Conservation (phyloP, 2,113 vertebrate genomes). For the Oryzias javanicus region DNA sequence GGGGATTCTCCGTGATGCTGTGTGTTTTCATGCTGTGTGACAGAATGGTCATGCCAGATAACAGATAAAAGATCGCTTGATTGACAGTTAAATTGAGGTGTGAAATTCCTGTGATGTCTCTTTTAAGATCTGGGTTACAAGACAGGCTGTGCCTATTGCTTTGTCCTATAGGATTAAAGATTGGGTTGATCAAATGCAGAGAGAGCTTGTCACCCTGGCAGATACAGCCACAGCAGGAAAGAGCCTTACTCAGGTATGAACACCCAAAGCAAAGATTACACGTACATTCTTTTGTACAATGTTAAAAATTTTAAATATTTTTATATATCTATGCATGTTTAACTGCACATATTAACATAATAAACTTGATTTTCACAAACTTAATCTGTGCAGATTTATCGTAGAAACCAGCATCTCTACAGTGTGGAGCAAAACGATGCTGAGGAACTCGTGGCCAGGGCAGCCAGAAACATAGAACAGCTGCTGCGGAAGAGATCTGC, state of each 20-base stretch:
- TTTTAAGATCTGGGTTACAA: constrained; percentile 13
- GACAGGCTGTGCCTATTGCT: constrained; percentile 29
- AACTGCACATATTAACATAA: too few relatives aligned
- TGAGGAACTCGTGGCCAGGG: constrained; percentile 89
- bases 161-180: constrained; percentile 86
- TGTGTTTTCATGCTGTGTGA: constrained; percentile 33
- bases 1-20: constrained; percentile 32
- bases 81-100: constrained; percentile 52
- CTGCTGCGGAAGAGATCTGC: constrained; percentile 90
- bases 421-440: constrained; percentile 92
- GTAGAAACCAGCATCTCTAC: constrained; percentile 82
- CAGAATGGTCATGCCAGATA: constrained; percentile 10
- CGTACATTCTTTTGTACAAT: background rate
- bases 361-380: background rate
- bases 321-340: too few relatives aligned
- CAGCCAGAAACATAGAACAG: constrained; percentile 93
- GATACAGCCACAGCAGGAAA: constrained; percentile 88
- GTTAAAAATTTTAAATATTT: too few relatives aligned
- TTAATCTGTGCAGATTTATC: constrained; percentile 82
- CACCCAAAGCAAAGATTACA: background rate
- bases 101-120: constrained; percentile 32
- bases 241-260: constrained; percentile 80
- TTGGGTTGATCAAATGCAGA: constrained; percentile 98
- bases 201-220: constrained; percentile 89
- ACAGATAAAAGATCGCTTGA: constrained; percentile 11